Conservation (phyloP, 2,797 vertebrate species). For the Dipus sagitta region DNA sequence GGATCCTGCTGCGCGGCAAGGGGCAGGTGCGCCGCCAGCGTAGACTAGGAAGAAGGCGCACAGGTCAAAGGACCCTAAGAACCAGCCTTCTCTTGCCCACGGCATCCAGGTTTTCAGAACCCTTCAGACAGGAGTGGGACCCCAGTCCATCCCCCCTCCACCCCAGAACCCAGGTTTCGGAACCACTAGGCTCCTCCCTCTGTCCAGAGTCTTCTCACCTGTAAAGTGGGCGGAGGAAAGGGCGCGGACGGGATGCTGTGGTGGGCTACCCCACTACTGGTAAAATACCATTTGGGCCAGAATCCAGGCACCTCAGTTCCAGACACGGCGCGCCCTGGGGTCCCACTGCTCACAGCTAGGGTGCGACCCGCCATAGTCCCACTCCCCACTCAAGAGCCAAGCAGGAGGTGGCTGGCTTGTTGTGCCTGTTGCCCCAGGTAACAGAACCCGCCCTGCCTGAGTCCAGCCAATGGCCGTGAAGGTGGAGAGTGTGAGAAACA, state of each 20-base stretch:
- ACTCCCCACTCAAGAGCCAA: neutral
- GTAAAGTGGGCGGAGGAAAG: conserved; percentile 66
- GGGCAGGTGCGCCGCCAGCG: conserved; percentile 68
- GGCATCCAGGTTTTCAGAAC: neutral
- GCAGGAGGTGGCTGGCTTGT: conserved; percentile 40
- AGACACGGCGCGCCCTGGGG: conserved; percentile 32
- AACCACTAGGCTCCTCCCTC: neutral
- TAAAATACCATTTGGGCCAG: conserved; percentile 77
- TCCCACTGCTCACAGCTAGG: neutral
- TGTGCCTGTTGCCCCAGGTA: conserved; percentile 80
- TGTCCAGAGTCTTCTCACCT: conserved; percentile 69
- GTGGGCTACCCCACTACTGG: conserved; percentile 83
- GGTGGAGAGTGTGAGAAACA: neutral
- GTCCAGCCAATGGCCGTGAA: conserved; percentile 51
- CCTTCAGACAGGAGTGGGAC: neutral
- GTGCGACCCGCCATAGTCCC: conserved; percentile 47
- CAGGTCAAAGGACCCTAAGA: neutral
- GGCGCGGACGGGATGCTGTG: conserved; percentile 52
- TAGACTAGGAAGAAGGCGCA: conserved; percentile 64
- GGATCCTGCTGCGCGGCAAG: neutral
- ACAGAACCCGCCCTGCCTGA: conserved; percentile 70
- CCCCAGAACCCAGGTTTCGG: neutral
- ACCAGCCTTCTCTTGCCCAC: neutral
- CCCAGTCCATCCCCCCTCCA: neutral
- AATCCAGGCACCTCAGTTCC: conserved; percentile 33